phyloP scores from a whole-genome alignment of 2,888 invertebrate genomes.

The Oscheius sp. region DNA sequence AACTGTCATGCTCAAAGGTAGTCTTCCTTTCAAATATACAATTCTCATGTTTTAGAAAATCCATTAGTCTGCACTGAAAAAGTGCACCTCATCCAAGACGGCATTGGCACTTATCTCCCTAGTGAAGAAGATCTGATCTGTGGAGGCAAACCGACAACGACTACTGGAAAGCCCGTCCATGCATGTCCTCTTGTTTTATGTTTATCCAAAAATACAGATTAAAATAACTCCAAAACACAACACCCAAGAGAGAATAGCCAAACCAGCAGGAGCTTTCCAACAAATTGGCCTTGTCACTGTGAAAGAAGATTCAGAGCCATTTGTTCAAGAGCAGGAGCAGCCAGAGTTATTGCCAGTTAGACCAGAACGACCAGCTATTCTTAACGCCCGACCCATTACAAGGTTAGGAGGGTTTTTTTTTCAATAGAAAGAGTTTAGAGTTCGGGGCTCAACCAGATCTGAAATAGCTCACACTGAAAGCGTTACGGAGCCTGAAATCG shows the following conservation, averaged over 20 bases:
- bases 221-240: constrained; percentile 7
- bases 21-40: not conserved
- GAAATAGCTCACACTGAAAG: constrained; percentile 23
- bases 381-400: constrained; percentile 7
- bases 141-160: constrained; percentile 45
- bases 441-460: constrained; percentile 2
- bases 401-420: not conserved
- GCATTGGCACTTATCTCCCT: constrained; percentile 64
- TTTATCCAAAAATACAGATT: constrained; percentile 1
- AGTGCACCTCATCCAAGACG: constrained; percentile 70
- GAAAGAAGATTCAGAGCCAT: not conserved
- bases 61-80: constrained; percentile 70
- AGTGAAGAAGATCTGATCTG: constrained; percentile 64
- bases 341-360: constrained; percentile 9
- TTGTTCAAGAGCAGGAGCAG: not conserved
- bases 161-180: constrained; percentile 20
- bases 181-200: not conserved
- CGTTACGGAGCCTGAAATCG: not conserved
- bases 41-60: constrained; percentile 57
- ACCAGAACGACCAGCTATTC: constrained; percentile 14
- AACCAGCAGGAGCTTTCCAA: constrained; percentile 34
- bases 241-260: not conserved
- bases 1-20: constrained; percentile 69
- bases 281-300: constrained; percentile 19
- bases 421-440: not conserved